Conservation (phyloP, 92 coral and sea anemone genomes). For the Zoanthus gigantus region DNA sequence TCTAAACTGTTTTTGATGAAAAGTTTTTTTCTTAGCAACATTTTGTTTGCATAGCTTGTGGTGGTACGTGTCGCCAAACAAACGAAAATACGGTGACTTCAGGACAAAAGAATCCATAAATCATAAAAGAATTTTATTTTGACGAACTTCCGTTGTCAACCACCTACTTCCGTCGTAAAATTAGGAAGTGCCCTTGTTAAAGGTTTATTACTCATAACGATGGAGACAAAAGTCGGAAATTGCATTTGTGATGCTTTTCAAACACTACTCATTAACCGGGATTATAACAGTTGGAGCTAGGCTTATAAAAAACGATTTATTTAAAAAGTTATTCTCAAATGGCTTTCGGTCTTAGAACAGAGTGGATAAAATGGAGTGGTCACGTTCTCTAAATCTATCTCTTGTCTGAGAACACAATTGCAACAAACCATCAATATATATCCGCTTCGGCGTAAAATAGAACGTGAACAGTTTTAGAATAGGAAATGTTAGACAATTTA, state of each 20-base stretch:
- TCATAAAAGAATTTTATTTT: not conserved
- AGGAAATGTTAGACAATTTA: not conserved
- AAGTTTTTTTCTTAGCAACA: not conserved
- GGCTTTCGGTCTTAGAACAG: not conserved
- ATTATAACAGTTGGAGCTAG: not conserved
- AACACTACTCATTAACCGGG: slow-evolving; percentile 45
- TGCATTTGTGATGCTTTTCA: slow-evolving; percentile 50
- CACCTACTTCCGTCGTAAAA: slow-evolving; percentile 27
- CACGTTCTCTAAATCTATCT: not conserved
- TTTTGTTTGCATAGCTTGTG: not conserved
- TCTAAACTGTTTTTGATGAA: not conserved
- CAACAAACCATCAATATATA: not conserved
- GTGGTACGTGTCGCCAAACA: slow-evolving; percentile 41
- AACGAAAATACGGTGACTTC: slow-evolving; percentile 38
- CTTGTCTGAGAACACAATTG: not conserved
- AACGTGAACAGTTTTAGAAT: not conserved
- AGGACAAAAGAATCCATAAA: slow-evolving; percentile 33
- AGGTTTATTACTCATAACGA: slow-evolving; percentile 13
- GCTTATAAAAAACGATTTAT: not conserved
- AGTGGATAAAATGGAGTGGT: not conserved
- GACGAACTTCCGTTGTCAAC: slow-evolving; percentile 43
- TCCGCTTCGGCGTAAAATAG: slow-evolving; percentile 29
- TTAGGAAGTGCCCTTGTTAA: slow-evolving; percentile 32
- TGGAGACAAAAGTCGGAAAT: slow-evolving; percentile 48
- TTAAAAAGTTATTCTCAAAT: not conserved